Evolutionary conservation across 2,888 invertebrate species (phyloP).

Genomic region (Drosophila putrida): DNA sequence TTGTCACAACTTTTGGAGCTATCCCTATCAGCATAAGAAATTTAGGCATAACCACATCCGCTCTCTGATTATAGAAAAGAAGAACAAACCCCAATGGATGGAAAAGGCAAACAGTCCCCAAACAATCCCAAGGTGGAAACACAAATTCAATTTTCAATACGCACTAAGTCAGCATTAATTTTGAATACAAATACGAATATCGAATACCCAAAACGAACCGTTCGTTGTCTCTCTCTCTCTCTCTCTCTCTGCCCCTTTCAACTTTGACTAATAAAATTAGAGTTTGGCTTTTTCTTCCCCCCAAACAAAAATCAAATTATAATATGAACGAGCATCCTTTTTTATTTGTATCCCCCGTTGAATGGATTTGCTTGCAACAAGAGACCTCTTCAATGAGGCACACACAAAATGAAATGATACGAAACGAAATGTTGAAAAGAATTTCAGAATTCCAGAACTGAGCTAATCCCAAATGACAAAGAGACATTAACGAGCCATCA

Average conservation of each 20-base stretch:
- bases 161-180: conserved; percentile 55
- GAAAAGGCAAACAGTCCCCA: conserved; percentile 5
- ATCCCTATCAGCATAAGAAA: conserved; percentile 16
- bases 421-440: conserved; percentile 15
- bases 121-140: conserved; percentile 18
- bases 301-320: conserved; percentile 62
- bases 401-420: conserved; percentile 32
- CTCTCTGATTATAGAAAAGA: not conserved
- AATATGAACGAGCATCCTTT: conserved; percentile 56
- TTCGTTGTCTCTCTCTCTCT: conserved; percentile 1
- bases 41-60: conserved; percentile 36
- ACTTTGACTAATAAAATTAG: conserved; percentile 48
- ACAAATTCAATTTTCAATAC: conserved; percentile 25
- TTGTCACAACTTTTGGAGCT: conserved; percentile 20
- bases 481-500: conserved; percentile 36
- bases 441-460: conserved; percentile 13
- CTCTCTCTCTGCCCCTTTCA: conserved; percentile 7
- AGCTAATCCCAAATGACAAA: conserved; percentile 67
- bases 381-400: conserved; percentile 38
- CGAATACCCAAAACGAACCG: conserved; percentile 22
- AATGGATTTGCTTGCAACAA: conserved; percentile 6
- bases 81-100: conserved; percentile 1
- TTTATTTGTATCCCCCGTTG: conserved; percentile 5
- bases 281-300: conserved; percentile 48
- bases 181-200: conserved; percentile 26